Conservation (phyloP, 1,140 invertebrate genomes). For the Penaeus japonicus region DNA sequence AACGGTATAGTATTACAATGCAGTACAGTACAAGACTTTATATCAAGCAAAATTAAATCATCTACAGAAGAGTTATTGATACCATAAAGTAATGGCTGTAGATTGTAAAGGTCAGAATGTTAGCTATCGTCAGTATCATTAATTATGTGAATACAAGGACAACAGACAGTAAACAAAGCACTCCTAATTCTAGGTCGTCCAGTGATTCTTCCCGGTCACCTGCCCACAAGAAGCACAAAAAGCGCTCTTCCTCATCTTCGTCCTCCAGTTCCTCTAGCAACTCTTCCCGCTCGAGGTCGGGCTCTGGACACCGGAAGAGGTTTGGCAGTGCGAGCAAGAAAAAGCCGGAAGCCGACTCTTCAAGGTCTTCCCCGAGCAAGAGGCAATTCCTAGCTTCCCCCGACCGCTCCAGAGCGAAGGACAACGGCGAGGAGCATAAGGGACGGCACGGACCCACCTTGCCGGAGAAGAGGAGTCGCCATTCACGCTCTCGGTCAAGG, state of each 20-base stretch:
- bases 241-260: neutral
- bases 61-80: no score
- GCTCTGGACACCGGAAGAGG: constrained; percentile 4
- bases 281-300: constrained; percentile 15
- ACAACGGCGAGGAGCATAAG: neutral
- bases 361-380: no score
- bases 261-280: constrained; percentile 10
- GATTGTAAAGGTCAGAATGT: no score
- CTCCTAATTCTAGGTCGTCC: neutral
- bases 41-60: no score
- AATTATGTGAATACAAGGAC: no score
- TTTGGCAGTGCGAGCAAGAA: neutral
- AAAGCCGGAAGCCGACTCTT: neutral
- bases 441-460: neutral
- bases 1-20: no score
- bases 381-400: neutral
- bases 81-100: no score
- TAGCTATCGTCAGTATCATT: no score
- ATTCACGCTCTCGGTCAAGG: constrained; percentile 23
- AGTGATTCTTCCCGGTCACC: constrained; percentile 35
- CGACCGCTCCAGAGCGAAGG: neutral
- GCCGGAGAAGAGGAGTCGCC: neutral
- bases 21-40: no score
- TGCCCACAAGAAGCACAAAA: constrained; percentile 17
- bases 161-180: no score